Evolutionary conservation across 2,888 invertebrate species (phyloP), one percentile per base, ranked within the genome.

Genomic region (Hermodice carunculata): DNA sequence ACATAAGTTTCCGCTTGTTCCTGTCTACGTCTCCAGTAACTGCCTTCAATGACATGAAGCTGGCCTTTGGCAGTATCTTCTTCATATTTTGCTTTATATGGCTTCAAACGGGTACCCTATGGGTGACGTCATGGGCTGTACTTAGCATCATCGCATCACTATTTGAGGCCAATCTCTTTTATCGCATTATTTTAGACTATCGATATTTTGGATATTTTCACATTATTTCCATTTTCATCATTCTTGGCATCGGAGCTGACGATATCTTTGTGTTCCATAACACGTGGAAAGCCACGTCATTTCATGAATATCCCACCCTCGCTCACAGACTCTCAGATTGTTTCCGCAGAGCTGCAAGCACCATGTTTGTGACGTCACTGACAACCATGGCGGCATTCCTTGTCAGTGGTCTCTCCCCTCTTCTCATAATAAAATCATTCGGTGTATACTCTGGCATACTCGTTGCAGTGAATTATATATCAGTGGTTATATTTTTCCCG

Each of bases 181-280:
- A 75, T 43, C 59, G 69, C 8, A 49, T 62, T 24, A 44, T 71
- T 17, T 52, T 75, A 14, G 67, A 71, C 57, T 69, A 66, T 40
- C 32, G 37, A 1, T 75, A 76, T 46, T 68, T 75, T 34, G 73
- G 75, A 6, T 65, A 60, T 29, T 75, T 75, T 53, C 75, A 75
- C 57, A 44, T 75, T 11, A 59, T 75, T 14, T 46, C 75, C 14
- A 63, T 75, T 31, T 75, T 75, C 56, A 70, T 75, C 37, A 70
- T 75, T 14, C 62, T 75, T 3, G 75, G 75, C 11, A 67, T 75
- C 22, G 75, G 75, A 26, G 74, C 75, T 11, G 74, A 76, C 46
- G 72, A 76, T 48, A 44, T 75, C 19, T 76, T 70, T 43, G 65
- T 76, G 6, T 76, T 73, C 62, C 61, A 52, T 46, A 61, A 74